Evolutionary conservation across 2,797 vertebrate species (phyloP), one percentile per base, ranked within the genome.

Genomic region (Dendrocincla tyrannina): DNA sequence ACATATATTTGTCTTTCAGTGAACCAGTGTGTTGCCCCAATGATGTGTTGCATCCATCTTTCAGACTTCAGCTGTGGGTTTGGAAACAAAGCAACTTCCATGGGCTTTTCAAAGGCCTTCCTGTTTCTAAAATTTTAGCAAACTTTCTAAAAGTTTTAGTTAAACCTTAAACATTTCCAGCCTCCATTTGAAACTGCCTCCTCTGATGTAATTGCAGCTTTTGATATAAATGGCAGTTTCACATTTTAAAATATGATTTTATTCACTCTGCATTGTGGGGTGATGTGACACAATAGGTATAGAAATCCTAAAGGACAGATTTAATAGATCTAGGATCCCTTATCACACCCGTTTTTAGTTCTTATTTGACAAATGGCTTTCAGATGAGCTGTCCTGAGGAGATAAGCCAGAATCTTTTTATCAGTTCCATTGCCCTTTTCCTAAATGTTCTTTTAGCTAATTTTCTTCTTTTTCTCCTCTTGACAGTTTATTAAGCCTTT

Each of bases 291-390:
- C 49, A 91, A 87, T 77, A 95, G 63, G 60, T 72, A 74, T 67
- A 87, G 91, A 96, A 97, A 88, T 77, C 75, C 78, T 85, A 69
- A 92, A 92, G 80, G 91, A 70, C 55, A 69, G 69, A 90, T 94
- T 95, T 88, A 94, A 95, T 91, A 93, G 90, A 95, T 94, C 84
- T 89, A 89, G 37, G 41, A 92, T 95, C 84, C 73, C 84, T 96
- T 96, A 89, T 85, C 84, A 80, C 82, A 72, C 74, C 18, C n/a
- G 32, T 89, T 92, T 95, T 80, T 83, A 85, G 84, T 87, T 94
- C 47, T 87, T 87, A 89, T 87, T 93, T 95, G 84, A 91, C 88
- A 93, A 93, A 95, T 83, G 75, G 60, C 56, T 96, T 97, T 89
- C 68, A 93, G 78, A 76, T 93, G 74, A 95, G 88, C 88, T 93